phyloP scores from a whole-genome alignment of 2,113 vertebrate species.

The Podiceps cristatus region DNA sequence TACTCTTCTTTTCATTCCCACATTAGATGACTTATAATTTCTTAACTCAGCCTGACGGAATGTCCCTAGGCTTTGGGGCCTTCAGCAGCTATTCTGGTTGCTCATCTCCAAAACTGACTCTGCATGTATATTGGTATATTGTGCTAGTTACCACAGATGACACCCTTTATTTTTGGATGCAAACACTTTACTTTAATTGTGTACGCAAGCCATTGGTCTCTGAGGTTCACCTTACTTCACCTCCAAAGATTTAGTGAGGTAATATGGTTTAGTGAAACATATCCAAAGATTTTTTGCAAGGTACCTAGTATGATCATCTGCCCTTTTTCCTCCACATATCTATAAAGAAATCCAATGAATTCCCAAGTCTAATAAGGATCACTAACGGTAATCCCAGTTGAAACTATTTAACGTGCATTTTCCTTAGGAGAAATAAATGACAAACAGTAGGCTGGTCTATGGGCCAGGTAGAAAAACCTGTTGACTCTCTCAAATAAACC shows the following conservation, averaged over 20 bases:
- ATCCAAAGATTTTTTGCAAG: background rate
- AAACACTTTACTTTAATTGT: conserved; percentile 25
- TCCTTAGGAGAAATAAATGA: background rate
- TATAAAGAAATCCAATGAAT: background rate
- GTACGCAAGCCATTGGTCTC: conserved; percentile 1
- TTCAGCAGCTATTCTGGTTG: conserved; percentile 47
- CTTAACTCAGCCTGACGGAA: conserved; percentile 40
- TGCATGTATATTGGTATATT: conserved; percentile 62
- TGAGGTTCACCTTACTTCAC: conserved; percentile 61
- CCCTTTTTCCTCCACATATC: background rate
- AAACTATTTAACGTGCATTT: background rate
- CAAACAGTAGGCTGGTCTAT: background rate
- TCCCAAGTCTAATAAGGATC: background rate
- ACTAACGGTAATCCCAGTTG: background rate
- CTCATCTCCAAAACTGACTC: conserved; percentile 48
- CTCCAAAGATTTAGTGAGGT: background rate
- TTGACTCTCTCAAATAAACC: background rate
- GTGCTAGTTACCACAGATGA: conserved; percentile 49
- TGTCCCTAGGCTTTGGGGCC: conserved; percentile 9
- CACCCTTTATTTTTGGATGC: conserved; percentile 54
- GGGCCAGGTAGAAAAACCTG: background rate
- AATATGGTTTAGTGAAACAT: background rate
- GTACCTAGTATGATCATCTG: background rate
- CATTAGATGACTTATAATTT: conserved; percentile 66
- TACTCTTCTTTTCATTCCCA: conserved; percentile 42